Conservation (phyloP, 2,113 vertebrate species). For the Eidolon helvum region DNA sequence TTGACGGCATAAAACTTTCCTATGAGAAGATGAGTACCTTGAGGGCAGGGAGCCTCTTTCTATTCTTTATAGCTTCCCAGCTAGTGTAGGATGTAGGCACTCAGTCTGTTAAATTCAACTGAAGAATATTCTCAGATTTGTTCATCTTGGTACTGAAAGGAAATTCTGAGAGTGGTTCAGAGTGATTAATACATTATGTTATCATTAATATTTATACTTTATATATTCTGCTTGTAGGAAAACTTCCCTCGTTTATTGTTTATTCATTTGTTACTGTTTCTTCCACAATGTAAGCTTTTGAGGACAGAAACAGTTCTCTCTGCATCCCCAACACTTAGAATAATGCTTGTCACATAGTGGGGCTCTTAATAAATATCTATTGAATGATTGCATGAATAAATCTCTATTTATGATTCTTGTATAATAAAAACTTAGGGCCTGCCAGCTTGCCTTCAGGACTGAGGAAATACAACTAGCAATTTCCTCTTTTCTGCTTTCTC, state of each 20-base stretch:
- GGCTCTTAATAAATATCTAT: background rate
- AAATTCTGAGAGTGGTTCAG: conserved; percentile 6
- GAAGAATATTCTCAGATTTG: conserved; percentile 22
- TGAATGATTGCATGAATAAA: background rate
- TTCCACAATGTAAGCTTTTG: background rate
- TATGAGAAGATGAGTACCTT: background rate
- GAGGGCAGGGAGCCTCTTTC: background rate
- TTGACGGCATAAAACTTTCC: background rate
- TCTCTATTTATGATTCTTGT: background rate
- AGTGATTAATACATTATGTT: background rate
- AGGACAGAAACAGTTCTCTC: background rate
- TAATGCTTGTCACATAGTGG: background rate
- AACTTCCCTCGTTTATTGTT: background rate
- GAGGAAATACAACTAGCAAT: background rate
- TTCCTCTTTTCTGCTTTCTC: background rate
- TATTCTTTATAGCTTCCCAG: background rate
- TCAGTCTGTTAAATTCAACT: background rate
- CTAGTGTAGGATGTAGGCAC: background rate
- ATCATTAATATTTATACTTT: background rate
- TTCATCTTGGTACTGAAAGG: background rate
- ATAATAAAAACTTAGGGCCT: conserved; percentile 10
- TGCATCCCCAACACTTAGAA: background rate
- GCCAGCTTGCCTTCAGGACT: background rate
- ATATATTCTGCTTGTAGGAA: background rate
- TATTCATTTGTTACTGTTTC: background rate